Evolutionary conservation across 2,888 invertebrate genomes (phyloP).

Genomic region (Drosophila pegasa): DNA sequence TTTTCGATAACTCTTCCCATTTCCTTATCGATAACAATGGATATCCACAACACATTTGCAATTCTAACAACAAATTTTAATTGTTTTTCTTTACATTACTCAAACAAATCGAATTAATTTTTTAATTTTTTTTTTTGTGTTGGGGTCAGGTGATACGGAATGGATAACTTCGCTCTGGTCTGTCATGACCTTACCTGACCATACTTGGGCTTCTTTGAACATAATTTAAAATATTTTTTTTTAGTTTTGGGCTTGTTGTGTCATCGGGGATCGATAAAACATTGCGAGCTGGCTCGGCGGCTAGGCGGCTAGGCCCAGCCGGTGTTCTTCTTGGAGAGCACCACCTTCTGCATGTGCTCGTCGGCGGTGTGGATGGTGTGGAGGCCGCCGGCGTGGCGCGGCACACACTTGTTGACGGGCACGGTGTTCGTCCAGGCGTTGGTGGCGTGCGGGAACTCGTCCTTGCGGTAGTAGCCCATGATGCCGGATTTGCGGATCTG

Average conservation of each 20-base stretch:
- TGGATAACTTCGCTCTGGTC: neutral
- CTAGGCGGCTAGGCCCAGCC: slow-evolving; percentile 60
- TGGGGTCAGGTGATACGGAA: neutral
- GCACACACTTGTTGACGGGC: slow-evolving; percentile 71
- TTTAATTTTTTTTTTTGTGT: neutral
- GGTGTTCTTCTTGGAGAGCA: slow-evolving; percentile 64
- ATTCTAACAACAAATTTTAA: slow-evolving; percentile 18
- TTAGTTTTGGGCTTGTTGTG: neutral
- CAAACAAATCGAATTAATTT: slow-evolving; percentile 4
- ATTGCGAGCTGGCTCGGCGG: neutral
- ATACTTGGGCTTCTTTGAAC: neutral
- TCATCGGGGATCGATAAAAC: neutral
- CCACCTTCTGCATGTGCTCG: slow-evolving; percentile 86
- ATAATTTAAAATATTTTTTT: slow-evolving; percentile 9
- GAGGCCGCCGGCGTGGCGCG: slow-evolving; percentile 91
- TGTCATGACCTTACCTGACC: neutral
- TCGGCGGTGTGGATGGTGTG: slow-evolving; percentile 90
- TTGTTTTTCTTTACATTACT: neutral
- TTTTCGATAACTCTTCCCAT: too few species aligned
- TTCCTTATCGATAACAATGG: too few species aligned
- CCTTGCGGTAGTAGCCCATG: slow-evolving; percentile 81
- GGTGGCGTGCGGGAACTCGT: slow-evolving; percentile 74
- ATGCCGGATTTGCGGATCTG: slow-evolving; percentile 82
- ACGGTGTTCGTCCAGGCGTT: slow-evolving; percentile 70
- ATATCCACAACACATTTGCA: neutral